Base-by-base conservation (phyloP, 2,797 vertebrate species). In the Percopsis omiscomaycus region DNA sequence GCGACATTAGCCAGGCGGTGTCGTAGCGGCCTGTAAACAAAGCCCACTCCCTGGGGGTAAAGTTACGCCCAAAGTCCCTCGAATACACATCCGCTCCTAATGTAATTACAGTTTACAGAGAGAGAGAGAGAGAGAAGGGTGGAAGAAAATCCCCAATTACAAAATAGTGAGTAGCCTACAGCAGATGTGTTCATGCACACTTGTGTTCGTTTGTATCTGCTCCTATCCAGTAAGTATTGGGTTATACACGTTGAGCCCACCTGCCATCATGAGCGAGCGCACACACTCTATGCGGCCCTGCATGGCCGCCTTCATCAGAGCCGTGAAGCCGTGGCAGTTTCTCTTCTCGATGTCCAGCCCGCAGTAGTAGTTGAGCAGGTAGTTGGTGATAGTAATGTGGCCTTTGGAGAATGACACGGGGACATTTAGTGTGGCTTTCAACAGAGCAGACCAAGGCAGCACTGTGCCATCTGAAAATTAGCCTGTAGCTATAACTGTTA, bases 261-360 rank as follows among this genome's bases (percentile, higher is more conserved):
- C 97, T 91, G 96, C 95, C 83, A 98, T 81, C 92, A 98, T 94
- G 82, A 99, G 92, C 9, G 97, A 90, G 66, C 94, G 94, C 74
- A 96, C 91, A 9, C 97, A 99, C 5, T 99, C 97, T 0, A 92
- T 83, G 47, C 95, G 86, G 50, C 97, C 97, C 88, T 98, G 97
- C 91, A 98, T 95, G 45, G 95, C 94, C 0, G 97, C 94, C 84
- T 99, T 99, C 96, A 99, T 99, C 83, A 99, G 91, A 1, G 97
- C 95, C 0, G 95, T 98, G 90, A 95, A 97, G 56, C 97, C 96
- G 0, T 97, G 96, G 0, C 84, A 90, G 58, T 98, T 99, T 79
- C 94, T 95, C 86, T 88, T 93, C 84, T 99, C 97, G 1, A 97
- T 88, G 84, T 99, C 96, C 67, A 99, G 82, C 27, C 95, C 95